Conservation (phyloP, 2,888 invertebrate genomes). For the Pardosa pseudoannulata region DNA sequence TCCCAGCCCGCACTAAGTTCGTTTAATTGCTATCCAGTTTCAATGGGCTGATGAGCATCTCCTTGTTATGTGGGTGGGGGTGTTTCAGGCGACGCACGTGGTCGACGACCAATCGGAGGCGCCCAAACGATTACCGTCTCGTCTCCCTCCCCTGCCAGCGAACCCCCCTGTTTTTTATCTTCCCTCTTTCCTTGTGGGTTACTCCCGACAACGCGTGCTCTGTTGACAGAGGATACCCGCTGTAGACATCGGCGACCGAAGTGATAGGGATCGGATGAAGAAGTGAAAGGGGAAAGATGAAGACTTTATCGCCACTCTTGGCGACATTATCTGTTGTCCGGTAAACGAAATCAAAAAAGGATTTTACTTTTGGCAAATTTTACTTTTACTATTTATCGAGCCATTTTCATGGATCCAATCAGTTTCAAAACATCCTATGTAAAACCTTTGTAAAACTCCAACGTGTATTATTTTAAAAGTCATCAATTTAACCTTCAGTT, state of each 20-base stretch:
- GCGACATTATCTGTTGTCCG: no score
- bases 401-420: no score
- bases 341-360: no score
- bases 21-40: conserved; percentile 51
- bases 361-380: no score
- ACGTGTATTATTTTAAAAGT: no score
- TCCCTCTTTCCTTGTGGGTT: conserved; percentile 1
- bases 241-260: conserved; percentile 40
- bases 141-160: background rate
- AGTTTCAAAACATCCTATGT: no score
- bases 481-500: no score
- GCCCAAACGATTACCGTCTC: conserved; percentile 20
- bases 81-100: conserved; percentile 34
- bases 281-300: no score
- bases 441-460: no score
- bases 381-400: no score
- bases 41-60: conserved; percentile 24
- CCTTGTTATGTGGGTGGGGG: conserved; percentile 26
- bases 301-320: no score
- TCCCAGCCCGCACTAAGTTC: conserved; percentile 6
- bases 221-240: conserved; percentile 54
- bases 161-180: conserved; percentile 7
- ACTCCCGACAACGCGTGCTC: conserved; percentile 21
- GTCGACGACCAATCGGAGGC: conserved; percentile 38
- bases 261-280: conserved; percentile 55